A percentile compares a stretch with the other conserved stretches of the same genome.
phyloP scores from a whole-genome alignment of 2,888 invertebrate genomes.

The Strigamia crassipes region DNA sequence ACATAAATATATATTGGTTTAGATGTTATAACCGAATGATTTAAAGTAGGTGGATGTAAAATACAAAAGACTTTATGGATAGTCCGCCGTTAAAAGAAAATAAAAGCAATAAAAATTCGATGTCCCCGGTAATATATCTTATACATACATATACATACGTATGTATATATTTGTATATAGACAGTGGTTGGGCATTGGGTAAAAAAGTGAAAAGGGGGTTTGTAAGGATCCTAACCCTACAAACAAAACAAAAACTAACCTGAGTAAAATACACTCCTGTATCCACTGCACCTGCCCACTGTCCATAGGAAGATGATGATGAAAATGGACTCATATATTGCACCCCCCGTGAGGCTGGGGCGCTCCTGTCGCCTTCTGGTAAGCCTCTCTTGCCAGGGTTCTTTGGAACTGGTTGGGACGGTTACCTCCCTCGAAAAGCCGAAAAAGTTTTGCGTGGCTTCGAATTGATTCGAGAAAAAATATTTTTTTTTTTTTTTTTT shows the following conservation, averaged over 20 bases:
- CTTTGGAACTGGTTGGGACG: conserved; percentile 41
- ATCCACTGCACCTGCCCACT: conserved; percentile 42
- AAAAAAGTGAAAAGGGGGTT: conserved; percentile 31
- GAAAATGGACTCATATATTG: conserved; percentile 40
- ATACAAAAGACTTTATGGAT: not conserved
- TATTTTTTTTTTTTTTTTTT: not conserved
- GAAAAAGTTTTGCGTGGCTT: not conserved
- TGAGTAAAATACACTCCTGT: conserved; percentile 39
- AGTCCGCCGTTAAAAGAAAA: not conserved
- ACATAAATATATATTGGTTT: too few species aligned
- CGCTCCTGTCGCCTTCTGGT: conserved; percentile 38
- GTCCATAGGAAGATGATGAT: conserved; percentile 42
- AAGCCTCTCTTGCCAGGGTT: conserved; percentile 42
- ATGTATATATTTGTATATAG: conserved; percentile 2
- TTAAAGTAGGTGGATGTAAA: too few species aligned
- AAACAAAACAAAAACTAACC: conserved; percentile 37
- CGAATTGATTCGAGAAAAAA: not conserved
- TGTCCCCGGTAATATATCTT: conserved; percentile 13
- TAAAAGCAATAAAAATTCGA: not conserved
- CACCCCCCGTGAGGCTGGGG: conserved; percentile 31
- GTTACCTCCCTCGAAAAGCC: conserved; percentile 29
- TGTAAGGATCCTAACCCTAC: conserved; percentile 33
- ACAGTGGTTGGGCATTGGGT: conserved; percentile 41
- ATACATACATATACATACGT: not conserved
- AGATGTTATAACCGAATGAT: too few species aligned